Conservation (phyloP, 2,113 vertebrate species). For the Sebastes fasciatus region DNA sequence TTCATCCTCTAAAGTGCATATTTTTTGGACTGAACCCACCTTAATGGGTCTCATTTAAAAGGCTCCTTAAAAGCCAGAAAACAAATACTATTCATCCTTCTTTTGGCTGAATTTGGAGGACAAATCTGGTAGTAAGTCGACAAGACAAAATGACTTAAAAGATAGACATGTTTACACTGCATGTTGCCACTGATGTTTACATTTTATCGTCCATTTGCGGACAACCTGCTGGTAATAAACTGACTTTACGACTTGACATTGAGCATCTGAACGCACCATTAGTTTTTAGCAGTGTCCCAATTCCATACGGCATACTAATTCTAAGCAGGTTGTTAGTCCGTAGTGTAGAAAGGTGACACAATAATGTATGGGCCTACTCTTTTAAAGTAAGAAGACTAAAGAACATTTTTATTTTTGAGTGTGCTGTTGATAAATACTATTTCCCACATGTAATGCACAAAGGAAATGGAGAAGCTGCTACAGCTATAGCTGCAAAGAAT, state of each 20-base stretch:
- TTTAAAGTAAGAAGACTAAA: background rate
- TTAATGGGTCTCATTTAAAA: background rate
- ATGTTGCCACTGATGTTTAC: background rate
- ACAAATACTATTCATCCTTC: background rate
- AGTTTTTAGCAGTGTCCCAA: background rate
- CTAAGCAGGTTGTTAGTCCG: background rate
- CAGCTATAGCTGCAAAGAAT: background rate
- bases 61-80: background rate
- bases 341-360: too few relatives aligned
- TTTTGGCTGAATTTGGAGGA: background rate
- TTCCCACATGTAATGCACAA: background rate
- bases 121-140: background rate
- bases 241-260: constrained; percentile 4
- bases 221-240: background rate
- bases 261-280: constrained; percentile 18
- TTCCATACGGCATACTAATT: background rate
- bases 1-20: constrained; percentile 1
- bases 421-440: background rate
- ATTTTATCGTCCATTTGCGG: background rate
- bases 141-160: background rate
- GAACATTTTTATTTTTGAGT: background rate
- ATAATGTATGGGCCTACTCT: background rate
- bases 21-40: background rate
- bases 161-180: background rate
- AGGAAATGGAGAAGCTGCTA: background rate